Evolutionary conservation across 2,797 vertebrate species (phyloP).

Genomic region (Phalanger gymnotis): DNA sequence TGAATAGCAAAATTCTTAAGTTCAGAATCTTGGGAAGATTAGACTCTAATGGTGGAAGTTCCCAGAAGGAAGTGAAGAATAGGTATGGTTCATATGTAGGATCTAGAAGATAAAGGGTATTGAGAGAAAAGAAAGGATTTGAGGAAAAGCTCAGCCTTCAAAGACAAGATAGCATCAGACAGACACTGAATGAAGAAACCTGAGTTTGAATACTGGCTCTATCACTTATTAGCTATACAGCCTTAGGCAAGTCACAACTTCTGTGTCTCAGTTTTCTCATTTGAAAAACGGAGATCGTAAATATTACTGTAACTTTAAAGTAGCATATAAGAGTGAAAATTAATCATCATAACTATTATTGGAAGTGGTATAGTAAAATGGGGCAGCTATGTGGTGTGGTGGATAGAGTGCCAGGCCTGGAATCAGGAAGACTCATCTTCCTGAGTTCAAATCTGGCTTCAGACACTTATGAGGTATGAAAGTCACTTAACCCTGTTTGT

Average conservation of each 20-base stretch:
- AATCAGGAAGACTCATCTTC: background rate
- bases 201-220: background rate
- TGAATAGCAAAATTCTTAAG: background rate
- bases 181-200: background rate
- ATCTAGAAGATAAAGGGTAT: background rate
- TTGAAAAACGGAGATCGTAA: background rate
- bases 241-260: background rate
- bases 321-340: background rate
- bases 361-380: background rate
- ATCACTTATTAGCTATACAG: background rate
- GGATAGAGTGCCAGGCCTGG: background rate
- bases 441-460: background rate
- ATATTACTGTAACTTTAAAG: background rate
- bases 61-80: background rate
- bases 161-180: background rate
- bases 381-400: background rate
- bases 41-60: background rate
- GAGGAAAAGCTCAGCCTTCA: background rate
- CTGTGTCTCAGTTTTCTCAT: background rate
- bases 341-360: background rate
- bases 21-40: background rate
- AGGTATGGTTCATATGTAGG: background rate
- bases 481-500: background rate
- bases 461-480: background rate
- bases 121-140: background rate